These are phyloP conservation scores for Rhipidura dahli DNA, from an alignment of 2,113 vertebrate genomes.

Conservation along the genomic window DNA sequence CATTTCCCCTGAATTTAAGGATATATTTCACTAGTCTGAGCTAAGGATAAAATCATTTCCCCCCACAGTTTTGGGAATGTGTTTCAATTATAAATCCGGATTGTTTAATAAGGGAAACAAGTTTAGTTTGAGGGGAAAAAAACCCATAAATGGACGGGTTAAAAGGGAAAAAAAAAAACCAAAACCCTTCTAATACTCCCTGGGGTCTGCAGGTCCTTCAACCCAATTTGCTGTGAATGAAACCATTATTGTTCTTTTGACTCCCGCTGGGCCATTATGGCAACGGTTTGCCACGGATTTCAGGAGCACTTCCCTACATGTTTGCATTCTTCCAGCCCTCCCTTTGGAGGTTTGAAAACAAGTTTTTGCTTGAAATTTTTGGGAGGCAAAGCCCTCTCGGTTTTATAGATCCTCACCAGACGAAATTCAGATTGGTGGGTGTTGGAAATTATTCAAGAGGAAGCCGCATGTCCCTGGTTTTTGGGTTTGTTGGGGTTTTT, in stretches of 20 bases:
- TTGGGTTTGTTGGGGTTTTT: not conserved
- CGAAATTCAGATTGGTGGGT: not conserved
- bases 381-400: not conserved
- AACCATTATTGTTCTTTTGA: conserved; percentile 51
- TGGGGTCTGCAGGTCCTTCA: conserved; percentile 39
- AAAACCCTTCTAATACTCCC: not conserved
- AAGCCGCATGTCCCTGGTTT: rapidly evolving
- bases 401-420: rapidly evolving
- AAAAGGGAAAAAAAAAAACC: not conserved
- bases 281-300: not conserved
- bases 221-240: conserved; percentile 57
- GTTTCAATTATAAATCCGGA: not conserved
- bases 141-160: not conserved
- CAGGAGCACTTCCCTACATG: not conserved
- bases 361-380: not conserved
- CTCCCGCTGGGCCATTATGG: not conserved
- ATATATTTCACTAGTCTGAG: not conserved
- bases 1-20: not conserved
- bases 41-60: not conserved
- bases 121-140: not conserved
- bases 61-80: not conserved
- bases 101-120: not conserved
- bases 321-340: not conserved
- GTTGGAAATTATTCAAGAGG: not conserved
- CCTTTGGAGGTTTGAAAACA: not conserved